Conservation (phyloP, 2,797 vertebrate genomes). For the Allobates femoralis region DNA sequence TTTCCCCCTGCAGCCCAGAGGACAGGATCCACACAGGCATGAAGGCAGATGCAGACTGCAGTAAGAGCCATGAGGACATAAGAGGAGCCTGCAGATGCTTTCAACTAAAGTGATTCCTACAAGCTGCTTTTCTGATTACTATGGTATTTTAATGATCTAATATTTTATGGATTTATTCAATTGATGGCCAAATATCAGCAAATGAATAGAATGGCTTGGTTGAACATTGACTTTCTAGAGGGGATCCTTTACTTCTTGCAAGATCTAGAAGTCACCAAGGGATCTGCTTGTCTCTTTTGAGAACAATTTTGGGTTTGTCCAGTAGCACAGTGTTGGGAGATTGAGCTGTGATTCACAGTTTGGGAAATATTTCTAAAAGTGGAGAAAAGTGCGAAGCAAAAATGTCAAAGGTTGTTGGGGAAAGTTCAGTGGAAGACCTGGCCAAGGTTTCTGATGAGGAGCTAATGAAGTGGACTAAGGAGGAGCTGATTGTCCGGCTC, state of each 20-base stretch:
- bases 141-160: constrained; percentile 21
- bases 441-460: constrained; percentile 90
- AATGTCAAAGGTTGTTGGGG: constrained; percentile 82
- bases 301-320: constrained; percentile 2
- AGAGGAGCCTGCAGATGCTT: constrained; percentile 51
- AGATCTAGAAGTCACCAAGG: constrained; percentile 43
- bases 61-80: constrained; percentile 23
- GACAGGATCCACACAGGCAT: constrained; percentile 30
- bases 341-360: background rate
- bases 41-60: constrained; percentile 30
- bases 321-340: background rate
- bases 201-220: constrained; percentile 15
- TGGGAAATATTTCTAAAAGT: background rate
- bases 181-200: constrained; percentile 16
- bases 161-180: constrained; percentile 20
- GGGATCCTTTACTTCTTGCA: constrained; percentile 23
- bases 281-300: constrained; percentile 43
- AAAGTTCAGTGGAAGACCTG: constrained; percentile 81
- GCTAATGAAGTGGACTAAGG: constrained; percentile 91
- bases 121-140: constrained; percentile 34
- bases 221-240: constrained; percentile 44
- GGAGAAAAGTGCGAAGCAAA: constrained; percentile 50
- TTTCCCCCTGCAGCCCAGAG: background rate
- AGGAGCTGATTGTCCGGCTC: constrained; percentile 90
- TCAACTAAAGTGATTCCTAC: constrained; percentile 51